These are phyloP conservation scores for Anguilla japonica DNA, from an alignment of 2,113 vertebrate species.

Conservation along the genomic window DNA sequence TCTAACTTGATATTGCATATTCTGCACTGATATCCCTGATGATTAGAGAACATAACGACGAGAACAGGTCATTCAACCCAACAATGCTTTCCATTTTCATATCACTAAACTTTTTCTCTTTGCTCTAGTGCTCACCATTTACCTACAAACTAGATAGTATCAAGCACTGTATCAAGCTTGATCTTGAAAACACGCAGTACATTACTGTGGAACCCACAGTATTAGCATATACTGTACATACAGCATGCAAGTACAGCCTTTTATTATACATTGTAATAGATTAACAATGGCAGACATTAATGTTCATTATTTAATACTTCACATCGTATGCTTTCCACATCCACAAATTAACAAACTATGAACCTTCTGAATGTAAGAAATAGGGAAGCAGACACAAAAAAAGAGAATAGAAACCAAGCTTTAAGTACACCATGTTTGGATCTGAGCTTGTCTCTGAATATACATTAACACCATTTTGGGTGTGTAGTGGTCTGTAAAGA, in stretches of 20 bases:
- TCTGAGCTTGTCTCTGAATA: background rate
- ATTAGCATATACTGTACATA: background rate
- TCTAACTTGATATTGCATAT: background rate
- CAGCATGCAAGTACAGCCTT: background rate
- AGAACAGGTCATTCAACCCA: too few species aligned
- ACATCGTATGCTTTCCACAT: background rate
- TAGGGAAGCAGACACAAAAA: background rate
- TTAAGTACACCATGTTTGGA: background rate
- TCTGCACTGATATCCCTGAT: background rate
- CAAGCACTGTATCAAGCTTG: too few species aligned
- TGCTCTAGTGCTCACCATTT: too few species aligned
- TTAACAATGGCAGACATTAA: background rate
- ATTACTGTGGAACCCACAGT: background rate
- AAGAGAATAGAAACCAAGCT: background rate
- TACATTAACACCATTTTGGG: too few species aligned
- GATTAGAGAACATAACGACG: too few species aligned
- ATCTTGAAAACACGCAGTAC: too few species aligned
- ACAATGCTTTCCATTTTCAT: too few species aligned
- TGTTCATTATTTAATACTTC: background rate
- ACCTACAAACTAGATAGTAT: too few species aligned
- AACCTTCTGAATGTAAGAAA: background rate
- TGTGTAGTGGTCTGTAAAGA: too few species aligned
- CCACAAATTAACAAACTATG: background rate
- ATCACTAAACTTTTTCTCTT: too few species aligned
- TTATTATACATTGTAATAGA: background rate